phyloP scores from a whole-genome alignment of 1,140 invertebrate species.

The Bombus waltoni region DNA sequence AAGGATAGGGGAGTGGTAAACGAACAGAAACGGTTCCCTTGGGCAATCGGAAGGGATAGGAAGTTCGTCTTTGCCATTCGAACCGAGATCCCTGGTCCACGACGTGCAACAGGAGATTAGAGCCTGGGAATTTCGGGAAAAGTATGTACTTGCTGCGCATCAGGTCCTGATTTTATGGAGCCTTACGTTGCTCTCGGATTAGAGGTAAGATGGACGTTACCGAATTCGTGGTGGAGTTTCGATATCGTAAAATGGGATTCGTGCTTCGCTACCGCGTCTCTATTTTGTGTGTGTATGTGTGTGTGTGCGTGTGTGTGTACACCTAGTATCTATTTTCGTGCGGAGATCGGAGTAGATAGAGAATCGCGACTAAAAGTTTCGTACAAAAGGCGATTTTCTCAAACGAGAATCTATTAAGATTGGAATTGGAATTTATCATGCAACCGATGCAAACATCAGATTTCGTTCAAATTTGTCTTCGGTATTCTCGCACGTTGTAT shows the following conservation, averaged over 20 bases:
- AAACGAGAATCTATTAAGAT: too few species aligned
- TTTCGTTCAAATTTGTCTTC: too few species aligned
- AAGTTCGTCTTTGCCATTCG: conserved; percentile 20
- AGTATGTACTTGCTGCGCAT: conserved; percentile 39
- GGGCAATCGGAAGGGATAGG: conserved; percentile 37
- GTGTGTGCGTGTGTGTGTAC: too few species aligned
- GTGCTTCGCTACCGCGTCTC: not conserved
- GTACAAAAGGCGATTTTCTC: too few species aligned
- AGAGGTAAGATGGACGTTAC: not conserved
- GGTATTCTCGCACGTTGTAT: too few species aligned
- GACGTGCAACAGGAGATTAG: conserved; percentile 64
- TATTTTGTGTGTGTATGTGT: not conserved
- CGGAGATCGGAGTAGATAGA: not conserved
- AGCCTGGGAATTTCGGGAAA: conserved; percentile 47
- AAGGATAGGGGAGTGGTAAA: not conserved
- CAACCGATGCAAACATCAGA: too few species aligned
- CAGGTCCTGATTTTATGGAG: conserved; percentile 7
- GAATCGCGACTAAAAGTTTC: not conserved
- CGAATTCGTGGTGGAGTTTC: conserved; percentile 1
- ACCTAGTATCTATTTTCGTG: too few species aligned
- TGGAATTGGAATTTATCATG: too few species aligned
- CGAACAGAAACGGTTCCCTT: conserved; percentile 51
- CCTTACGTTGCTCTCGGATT: not conserved
- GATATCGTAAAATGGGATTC: not conserved
- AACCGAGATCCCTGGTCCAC: conserved; percentile 8